Conservation (phyloP, 37 sponge, comb jelly and placozoan genomes). For the Agelas oroides region DNA sequence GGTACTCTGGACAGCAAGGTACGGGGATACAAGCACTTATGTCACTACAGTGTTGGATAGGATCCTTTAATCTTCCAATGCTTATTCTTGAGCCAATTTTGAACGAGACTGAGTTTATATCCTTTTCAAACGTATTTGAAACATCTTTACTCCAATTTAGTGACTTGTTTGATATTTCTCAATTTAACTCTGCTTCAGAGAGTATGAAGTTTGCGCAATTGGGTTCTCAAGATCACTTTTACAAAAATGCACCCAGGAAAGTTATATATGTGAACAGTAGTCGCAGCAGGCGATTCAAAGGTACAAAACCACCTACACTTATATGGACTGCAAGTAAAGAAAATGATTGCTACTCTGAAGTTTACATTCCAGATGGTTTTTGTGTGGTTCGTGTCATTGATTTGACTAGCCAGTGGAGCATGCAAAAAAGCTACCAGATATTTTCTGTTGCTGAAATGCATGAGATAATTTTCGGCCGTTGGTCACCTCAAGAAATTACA, state of each 20-base stretch:
- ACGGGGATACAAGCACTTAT: constrained; percentile 18
- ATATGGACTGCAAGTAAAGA: no score
- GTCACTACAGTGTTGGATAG: constrained; percentile 20
- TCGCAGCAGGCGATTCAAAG: no score
- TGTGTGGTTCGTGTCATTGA: constrained; percentile 4
- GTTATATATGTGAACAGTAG: background rate
- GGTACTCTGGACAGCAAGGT: constrained; percentile 38
- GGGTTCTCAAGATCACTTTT: background rate
- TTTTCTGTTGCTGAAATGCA: no score
- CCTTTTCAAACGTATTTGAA: background rate
- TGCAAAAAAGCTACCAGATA: no score
- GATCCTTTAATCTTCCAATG: constrained; percentile 10
- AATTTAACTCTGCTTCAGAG: constrained; percentile 23
- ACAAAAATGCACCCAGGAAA: background rate
- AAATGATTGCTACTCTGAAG: no score
- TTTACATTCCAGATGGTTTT: no score
- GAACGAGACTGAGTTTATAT: background rate
- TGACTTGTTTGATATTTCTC: constrained; percentile 15
- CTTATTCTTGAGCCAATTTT: constrained; percentile 24
- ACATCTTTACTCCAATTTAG: background rate
- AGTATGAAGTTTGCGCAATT: background rate
- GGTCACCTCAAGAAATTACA: constrained; percentile 11
- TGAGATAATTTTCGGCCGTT: background rate
- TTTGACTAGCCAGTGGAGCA: background rate
- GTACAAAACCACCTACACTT: no score